Percentiles rank a stretch among this genome's conserved stretches.
phyloP scores from a whole-genome alignment of 2,888 invertebrate species.

The Steinernema hermaphroditum region DNA sequence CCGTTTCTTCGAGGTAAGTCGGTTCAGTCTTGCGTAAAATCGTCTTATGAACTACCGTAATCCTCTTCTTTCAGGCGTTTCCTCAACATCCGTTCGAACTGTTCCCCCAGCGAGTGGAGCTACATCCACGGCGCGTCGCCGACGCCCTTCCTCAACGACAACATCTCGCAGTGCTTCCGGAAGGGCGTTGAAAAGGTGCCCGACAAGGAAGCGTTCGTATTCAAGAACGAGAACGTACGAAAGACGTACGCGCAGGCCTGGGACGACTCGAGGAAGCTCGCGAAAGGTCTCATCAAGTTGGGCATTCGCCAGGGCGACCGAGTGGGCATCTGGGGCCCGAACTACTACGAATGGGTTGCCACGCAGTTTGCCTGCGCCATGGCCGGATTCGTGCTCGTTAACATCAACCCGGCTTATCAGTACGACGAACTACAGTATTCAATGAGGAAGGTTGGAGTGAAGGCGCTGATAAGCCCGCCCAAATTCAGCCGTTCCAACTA shows the following conservation, averaged over 20 bases:
- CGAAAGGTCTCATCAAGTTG: slow-evolving; percentile 75
- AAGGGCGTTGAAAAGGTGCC: slow-evolving; percentile 33
- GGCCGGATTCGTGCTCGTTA: slow-evolving; percentile 76
- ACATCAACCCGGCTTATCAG: slow-evolving; percentile 78
- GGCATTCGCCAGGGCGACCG: slow-evolving; percentile 77
- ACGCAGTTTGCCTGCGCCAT: slow-evolving; percentile 75
- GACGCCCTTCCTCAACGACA: background rate
- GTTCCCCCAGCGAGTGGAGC: background rate
- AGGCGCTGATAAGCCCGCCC: slow-evolving; percentile 74
- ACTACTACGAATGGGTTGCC: slow-evolving; percentile 77
- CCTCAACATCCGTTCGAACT: slow-evolving; percentile 7
- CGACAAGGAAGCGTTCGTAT: slow-evolving; percentile 34
- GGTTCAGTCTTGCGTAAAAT: no score
- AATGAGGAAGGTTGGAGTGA: slow-evolving; percentile 73
- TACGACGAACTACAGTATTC: slow-evolving; percentile 76
- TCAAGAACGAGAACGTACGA: slow-evolving; percentile 28
- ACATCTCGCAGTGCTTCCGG: slow-evolving; percentile 33
- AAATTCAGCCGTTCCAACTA: slow-evolving; percentile 74
- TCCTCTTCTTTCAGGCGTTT: background rate
- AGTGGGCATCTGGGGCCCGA: slow-evolving; percentile 80
- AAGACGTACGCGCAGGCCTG: slow-evolving; percentile 26
- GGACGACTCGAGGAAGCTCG: slow-evolving; percentile 69
- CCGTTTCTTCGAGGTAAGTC: no score
- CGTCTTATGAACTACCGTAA: background rate
- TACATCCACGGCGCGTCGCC: slow-evolving; percentile 25